Percentiles rank a stretch among this genome's conserved stretches.
Evolutionary conservation across 2,113 vertebrate genomes (phyloP).

Genomic region (Atractosteus spatula): DNA sequence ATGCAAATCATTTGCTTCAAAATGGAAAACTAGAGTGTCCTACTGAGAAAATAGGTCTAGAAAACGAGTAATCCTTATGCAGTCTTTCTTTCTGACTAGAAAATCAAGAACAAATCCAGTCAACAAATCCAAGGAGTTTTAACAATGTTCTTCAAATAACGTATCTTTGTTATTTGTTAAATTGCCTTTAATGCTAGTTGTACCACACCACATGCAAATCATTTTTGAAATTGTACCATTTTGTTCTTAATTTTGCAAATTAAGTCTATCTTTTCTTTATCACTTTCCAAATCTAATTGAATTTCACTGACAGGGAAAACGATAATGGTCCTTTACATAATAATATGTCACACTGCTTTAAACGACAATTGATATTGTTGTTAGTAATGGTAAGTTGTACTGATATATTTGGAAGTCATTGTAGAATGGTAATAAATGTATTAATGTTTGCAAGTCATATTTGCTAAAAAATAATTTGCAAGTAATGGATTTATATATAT

Average conservation of each 20-base stretch:
- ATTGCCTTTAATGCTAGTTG: not conserved
- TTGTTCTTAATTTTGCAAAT: slow-evolving; percentile 30
- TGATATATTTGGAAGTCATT: too few species aligned
- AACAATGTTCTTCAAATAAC: not conserved
- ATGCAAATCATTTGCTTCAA: too few species aligned
- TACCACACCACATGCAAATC: slow-evolving; percentile 30
- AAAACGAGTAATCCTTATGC: too few species aligned
- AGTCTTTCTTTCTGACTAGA: too few species aligned
- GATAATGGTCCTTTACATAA: not conserved
- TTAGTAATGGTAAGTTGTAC: not conserved
- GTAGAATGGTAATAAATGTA: too few species aligned
- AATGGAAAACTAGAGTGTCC: too few species aligned
- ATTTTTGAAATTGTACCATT: slow-evolving; percentile 41
- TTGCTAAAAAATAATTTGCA: too few species aligned
- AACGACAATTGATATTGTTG: not conserved
- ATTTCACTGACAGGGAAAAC: slow-evolving; percentile 24
- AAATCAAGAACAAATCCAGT: too few species aligned
- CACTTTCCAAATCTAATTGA: slow-evolving; percentile 38
- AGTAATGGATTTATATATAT: too few species aligned
- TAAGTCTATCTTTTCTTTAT: slow-evolving; percentile 33
- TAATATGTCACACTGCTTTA: not conserved
- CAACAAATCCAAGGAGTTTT: too few species aligned
- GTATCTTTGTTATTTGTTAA: slow-evolving; percentile 5
- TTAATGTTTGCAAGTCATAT: too few species aligned
- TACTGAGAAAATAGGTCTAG: too few species aligned